A percentile compares a stretch with the other conserved stretches of the same genome.
phyloP scores from a whole-genome alignment of 2,113 vertebrate genomes.

The Thalassarche chlororhynchos region DNA sequence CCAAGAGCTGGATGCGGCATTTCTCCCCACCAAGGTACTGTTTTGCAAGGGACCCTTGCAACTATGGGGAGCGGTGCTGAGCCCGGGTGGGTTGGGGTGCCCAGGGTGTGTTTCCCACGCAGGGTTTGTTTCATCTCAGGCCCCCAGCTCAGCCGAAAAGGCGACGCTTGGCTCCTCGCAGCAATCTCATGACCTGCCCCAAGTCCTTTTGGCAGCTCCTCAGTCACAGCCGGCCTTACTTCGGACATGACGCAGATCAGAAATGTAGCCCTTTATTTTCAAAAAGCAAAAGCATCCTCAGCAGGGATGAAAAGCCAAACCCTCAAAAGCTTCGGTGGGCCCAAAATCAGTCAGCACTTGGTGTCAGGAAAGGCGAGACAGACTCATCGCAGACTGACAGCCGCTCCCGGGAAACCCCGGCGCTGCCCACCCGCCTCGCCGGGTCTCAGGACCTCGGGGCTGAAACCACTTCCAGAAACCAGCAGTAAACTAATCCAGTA shows the following conservation, averaged over 20 bases:
- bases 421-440: neutral
- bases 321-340: neutral
- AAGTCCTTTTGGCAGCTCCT: neutral
- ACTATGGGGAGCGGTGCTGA: rapidly evolving
- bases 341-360: neutral
- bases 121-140: neutral
- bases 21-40: neutral
- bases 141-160: neutral
- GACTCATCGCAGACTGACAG: neutral
- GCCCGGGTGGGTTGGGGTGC: neutral
- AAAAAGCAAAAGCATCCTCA: neutral
- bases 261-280: neutral
- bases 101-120: rapidly evolving
- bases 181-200: neutral
- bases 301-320: neutral
- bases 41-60: neutral
- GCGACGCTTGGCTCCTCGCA: neutral
- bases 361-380: neutral
- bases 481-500: neutral
- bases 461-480: neutral
- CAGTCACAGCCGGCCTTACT: rapidly evolving
- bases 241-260: rapidly evolving
- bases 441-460: neutral
- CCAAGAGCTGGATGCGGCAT: neutral
- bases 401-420: neutral